These are phyloP conservation scores for Magallana angulata DNA, from an alignment of 1,140 invertebrate genomes.

Conservation along the genomic window DNA sequence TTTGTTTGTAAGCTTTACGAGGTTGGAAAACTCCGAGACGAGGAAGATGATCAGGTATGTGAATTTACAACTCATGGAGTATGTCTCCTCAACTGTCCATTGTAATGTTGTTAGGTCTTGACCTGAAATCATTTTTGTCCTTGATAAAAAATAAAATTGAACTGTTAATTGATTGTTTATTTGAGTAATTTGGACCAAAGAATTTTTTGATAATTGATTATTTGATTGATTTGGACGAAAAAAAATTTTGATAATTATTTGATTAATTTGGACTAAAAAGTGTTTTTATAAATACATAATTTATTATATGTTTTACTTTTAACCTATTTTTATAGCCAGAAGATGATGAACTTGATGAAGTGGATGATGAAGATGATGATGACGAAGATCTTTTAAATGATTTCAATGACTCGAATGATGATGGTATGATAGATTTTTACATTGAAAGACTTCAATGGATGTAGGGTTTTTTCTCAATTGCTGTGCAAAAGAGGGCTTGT, in stretches of 20 bases:
- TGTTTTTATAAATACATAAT: too few relatives aligned
- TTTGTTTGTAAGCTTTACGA: constrained; percentile 81
- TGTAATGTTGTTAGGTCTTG: too few relatives aligned
- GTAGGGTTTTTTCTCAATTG: too few relatives aligned
- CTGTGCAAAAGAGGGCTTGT: too few relatives aligned
- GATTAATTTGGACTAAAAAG: too few relatives aligned
- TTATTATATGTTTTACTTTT: too few relatives aligned
- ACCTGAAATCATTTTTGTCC: constrained; percentile 55
- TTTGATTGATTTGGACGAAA: too few relatives aligned
- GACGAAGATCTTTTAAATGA: constrained; percentile 55
- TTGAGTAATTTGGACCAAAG: not conserved
- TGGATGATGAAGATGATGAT: constrained; percentile 68
- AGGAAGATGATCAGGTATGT: constrained; percentile 86
- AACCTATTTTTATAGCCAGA: constrained; percentile 63
- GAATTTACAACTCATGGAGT: not conserved
- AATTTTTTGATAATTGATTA: too few relatives aligned
- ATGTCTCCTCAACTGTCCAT: too few relatives aligned
- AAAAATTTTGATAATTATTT: too few relatives aligned
- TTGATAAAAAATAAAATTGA: not conserved
- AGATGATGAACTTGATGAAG: constrained; percentile 73
- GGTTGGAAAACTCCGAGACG: constrained; percentile 79
- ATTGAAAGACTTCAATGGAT: too few relatives aligned
- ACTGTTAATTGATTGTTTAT: constrained; percentile 34
- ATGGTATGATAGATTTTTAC: not conserved
- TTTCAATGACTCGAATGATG: constrained; percentile 13